These are phyloP conservation scores for Thamnophis elegans DNA, from an alignment of 2,797 vertebrate species.

Conservation along the genomic window DNA sequence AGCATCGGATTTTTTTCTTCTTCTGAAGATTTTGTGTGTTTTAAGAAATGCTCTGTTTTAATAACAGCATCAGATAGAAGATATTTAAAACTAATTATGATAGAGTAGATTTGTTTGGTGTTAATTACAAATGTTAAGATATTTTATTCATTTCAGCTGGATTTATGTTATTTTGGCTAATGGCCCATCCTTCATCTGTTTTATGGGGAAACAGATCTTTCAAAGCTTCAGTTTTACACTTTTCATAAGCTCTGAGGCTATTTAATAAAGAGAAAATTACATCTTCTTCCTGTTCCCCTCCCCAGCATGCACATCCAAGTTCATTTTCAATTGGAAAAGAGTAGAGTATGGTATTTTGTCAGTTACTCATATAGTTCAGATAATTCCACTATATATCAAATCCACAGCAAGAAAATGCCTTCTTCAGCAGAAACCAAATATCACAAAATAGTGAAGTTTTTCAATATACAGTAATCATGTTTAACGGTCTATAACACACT, in stretches of 20 bases:
- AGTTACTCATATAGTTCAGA: neutral
- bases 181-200: conserved; percentile 3
- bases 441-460: neutral
- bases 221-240: conserved; percentile 12
- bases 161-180: conserved; percentile 27
- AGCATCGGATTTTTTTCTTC: neutral
- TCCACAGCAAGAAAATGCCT: neutral
- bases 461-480: neutral
- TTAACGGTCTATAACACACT: neutral
- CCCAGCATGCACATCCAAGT: neutral
- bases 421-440: neutral
- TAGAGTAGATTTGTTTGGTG: conserved; percentile 2
- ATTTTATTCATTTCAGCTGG: conserved; percentile 23
- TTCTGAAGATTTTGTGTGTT: neutral
- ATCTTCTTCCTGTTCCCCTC: neutral
- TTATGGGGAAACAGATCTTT: conserved; percentile 24
- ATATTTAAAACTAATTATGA: conserved; percentile 12
- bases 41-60: conserved; percentile 10
- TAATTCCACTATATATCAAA: neutral
- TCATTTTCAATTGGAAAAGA: neutral
- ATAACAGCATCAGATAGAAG: conserved; percentile 9
- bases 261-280: conserved; percentile 10
- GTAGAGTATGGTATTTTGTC: neutral
- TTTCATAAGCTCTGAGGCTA: conserved; percentile 8
- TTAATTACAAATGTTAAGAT: conserved; percentile 30